Conservation (phyloP, 2,797 vertebrate species). For the Crax fasciolata region DNA sequence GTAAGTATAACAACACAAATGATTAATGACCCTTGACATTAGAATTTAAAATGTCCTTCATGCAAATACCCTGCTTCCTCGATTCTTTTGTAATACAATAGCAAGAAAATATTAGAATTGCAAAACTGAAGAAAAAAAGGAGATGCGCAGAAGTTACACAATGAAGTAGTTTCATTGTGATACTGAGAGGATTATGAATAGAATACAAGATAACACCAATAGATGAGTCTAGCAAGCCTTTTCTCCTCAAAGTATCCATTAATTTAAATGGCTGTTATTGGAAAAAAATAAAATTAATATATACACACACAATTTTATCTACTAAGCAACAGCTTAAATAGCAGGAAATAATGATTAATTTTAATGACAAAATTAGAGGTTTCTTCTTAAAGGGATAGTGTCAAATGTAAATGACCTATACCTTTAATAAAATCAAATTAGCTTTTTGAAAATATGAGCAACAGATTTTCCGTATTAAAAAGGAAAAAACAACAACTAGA, state of each 20-base stretch:
- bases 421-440: not conserved
- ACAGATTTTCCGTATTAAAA: not conserved
- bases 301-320: constrained; percentile 1
- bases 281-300: not conserved
- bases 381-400: not conserved
- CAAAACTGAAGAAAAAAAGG: constrained; percentile 73
- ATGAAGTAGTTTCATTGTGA: constrained; percentile 78
- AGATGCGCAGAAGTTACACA: constrained; percentile 82
- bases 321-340: not conserved
- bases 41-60: constrained; percentile 86
- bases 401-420: not conserved
- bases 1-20: constrained; percentile 68
- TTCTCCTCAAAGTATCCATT: not conserved
- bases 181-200: constrained; percentile 78
- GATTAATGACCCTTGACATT: constrained; percentile 85
- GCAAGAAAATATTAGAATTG: constrained; percentile 88
- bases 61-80: constrained; percentile 79
- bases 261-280: not conserved
- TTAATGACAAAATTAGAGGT: not conserved
- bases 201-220: constrained; percentile 77
- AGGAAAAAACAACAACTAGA: not conserved
- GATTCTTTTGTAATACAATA: constrained; percentile 83
- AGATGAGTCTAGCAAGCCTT: not conserved
- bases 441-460: not conserved
- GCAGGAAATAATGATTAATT: constrained; percentile 24